These are phyloP conservation scores for Ctenoplectra terminalis DNA, from an alignment of 1,140 invertebrate genomes.

Conservation along the genomic window DNA sequence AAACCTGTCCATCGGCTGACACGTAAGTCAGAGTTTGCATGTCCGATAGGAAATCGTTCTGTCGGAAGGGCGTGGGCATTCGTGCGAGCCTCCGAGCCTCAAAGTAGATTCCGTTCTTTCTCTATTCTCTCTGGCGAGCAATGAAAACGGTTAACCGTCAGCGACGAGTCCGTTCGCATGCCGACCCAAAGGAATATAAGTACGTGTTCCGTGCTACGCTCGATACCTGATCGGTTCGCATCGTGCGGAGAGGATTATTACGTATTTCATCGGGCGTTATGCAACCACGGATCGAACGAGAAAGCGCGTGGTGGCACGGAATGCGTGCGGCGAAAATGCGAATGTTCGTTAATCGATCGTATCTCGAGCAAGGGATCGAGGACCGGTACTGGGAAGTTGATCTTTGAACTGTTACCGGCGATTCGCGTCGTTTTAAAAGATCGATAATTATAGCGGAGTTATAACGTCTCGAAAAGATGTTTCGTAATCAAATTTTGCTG, in stretches of 20 bases:
- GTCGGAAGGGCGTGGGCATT: constrained; percentile 60
- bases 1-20: constrained; percentile 55
- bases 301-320: constrained; percentile 21
- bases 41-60: constrained; percentile 61
- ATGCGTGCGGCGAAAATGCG: constrained; percentile 58
- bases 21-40: constrained; percentile 60
- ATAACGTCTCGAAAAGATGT: no score
- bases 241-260: constrained; percentile 34
- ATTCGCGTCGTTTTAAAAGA: background rate
- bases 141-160: constrained; percentile 47
- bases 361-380: constrained; percentile 59
- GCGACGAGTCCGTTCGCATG: constrained; percentile 7
- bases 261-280: constrained; percentile 60
- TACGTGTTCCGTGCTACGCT: background rate
- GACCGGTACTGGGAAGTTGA: constrained; percentile 30
- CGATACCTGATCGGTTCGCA: constrained; percentile 6
- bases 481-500: no score
- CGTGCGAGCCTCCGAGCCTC: constrained; percentile 1
- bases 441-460: background rate
- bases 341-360: constrained; percentile 46
- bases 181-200: background rate
- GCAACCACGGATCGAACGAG: constrained; percentile 43
- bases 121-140: constrained; percentile 20
- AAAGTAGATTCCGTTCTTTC: constrained; percentile 25
- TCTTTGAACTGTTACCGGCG: constrained; percentile 19